These are phyloP conservation scores for Sorex maritimensis DNA, from an alignment of 2,797 vertebrate species.

Conservation along the genomic window DNA sequence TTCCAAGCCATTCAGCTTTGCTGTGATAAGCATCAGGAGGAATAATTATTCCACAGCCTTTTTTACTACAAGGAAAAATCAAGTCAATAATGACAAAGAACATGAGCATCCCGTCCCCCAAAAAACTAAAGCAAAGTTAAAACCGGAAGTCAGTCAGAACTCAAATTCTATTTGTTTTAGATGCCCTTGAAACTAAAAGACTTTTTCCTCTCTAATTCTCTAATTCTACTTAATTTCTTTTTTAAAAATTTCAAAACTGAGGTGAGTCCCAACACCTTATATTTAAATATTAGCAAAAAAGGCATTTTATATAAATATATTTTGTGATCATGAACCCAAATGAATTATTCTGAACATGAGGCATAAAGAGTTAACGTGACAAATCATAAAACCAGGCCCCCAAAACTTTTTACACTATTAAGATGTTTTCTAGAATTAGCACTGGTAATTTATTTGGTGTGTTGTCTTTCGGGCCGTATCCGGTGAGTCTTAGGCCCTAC, in stretches of 20 bases:
- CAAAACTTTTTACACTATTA: too few relatives aligned
- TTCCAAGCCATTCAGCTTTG: constrained; percentile 17
- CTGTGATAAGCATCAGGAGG: neutral
- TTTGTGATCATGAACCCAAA: constrained; percentile 16
- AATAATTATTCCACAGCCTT: neutral
- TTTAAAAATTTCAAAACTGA: neutral
- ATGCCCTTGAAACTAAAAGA: neutral
- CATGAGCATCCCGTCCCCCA: too few relatives aligned
- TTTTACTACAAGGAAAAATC: neutral
- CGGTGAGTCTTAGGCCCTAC: too few relatives aligned
- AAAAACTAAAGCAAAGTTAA: neutral
- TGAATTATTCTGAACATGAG: neutral
- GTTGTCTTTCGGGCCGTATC: too few relatives aligned
- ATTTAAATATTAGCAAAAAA: neutral
- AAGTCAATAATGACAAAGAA: neutral
- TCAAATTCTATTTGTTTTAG: neutral
- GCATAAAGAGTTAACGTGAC: neutral
- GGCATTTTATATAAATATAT: neutral
- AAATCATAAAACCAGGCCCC: constrained; percentile 7
- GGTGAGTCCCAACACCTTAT: neutral
- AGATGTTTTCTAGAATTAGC: too few relatives aligned
- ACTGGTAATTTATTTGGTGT: too few relatives aligned
- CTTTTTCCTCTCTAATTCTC: too few relatives aligned
- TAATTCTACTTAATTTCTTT: constrained; percentile 25
- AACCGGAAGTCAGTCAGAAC: neutral